Evolutionary conservation across 2,888 invertebrate species (phyloP).

Genomic region (Busseola fusca): DNA sequence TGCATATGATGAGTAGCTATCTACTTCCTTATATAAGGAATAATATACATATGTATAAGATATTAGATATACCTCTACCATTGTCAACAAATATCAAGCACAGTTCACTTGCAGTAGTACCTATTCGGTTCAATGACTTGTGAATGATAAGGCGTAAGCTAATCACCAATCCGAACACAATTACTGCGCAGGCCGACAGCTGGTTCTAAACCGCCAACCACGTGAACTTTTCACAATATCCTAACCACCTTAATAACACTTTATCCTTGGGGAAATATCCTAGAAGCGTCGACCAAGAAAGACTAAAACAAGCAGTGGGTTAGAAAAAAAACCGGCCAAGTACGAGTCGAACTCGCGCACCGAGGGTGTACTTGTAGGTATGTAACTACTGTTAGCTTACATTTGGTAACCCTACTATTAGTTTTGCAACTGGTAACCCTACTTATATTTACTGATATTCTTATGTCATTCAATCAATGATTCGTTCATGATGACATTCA

Average conservation of each 20-base stretch:
- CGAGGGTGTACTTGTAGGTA: not conserved
- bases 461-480: no score
- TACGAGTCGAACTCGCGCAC: not conserved
- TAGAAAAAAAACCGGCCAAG: slow-evolving; percentile 4
- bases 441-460: no score
- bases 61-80: not conserved
- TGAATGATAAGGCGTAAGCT: slow-evolving; percentile 13
- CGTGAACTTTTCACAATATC: slow-evolving; percentile 30
- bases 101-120: not conserved
- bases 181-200: not conserved
- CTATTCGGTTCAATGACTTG: not conserved
- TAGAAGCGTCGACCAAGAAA: not conserved
- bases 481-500: no score
- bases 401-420: no score
- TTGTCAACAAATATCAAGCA: slow-evolving; percentile 4
- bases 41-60: not conserved
- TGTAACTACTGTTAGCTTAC: no score
- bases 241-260: slow-evolving; percentile 9
- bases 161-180: slow-evolving; percentile 20
- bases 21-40: no score
- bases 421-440: no score
- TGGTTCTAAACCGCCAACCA: slow-evolving; percentile 14
- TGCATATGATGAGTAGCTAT: no score
- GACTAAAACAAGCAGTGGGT: slow-evolving; percentile 10
- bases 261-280: slow-evolving; percentile 27